Conservation (phyloP, 2,113 vertebrate species). For the Rhombomys opimus region DNA sequence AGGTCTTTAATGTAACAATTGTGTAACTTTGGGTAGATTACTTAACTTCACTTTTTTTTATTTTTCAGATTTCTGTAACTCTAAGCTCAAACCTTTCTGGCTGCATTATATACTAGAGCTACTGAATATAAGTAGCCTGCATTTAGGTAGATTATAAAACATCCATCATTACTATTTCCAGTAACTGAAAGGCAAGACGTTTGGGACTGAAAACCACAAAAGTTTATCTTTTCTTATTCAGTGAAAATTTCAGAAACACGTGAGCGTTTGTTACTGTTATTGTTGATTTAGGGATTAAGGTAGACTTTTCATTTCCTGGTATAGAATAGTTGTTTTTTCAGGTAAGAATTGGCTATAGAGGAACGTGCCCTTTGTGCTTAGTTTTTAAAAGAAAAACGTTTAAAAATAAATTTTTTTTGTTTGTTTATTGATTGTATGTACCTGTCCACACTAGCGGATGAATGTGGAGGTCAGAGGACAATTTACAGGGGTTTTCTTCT, state of each 20-base stretch:
- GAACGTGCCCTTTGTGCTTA: neutral
- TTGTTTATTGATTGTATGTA: neutral
- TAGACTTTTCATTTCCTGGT: constrained; percentile 20
- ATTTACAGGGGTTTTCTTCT: too few species aligned
- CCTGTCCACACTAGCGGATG: neutral
- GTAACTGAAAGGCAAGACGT: neutral
- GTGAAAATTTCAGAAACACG: neutral
- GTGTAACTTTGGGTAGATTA: neutral
- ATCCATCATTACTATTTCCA: neutral
- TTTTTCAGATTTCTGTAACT: neutral
- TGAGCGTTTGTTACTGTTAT: constrained; percentile 26
- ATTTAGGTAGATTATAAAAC: neutral
- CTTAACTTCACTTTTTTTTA: neutral
- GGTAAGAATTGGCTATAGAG: neutral
- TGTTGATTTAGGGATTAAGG: neutral
- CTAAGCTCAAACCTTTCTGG: neutral
- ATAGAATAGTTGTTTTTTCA: constrained; percentile 4
- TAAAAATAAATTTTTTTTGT: neutral
- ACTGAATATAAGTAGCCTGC: neutral
- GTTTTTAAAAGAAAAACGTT: neutral
- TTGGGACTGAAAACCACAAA: neutral
- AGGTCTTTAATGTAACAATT: constrained; percentile 3
- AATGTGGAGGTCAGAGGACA: neutral
- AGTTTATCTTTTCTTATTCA: neutral
- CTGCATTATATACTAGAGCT: neutral